phyloP scores from a whole-genome alignment of 2,888 invertebrate genomes.

The Sinelater perroti region DNA sequence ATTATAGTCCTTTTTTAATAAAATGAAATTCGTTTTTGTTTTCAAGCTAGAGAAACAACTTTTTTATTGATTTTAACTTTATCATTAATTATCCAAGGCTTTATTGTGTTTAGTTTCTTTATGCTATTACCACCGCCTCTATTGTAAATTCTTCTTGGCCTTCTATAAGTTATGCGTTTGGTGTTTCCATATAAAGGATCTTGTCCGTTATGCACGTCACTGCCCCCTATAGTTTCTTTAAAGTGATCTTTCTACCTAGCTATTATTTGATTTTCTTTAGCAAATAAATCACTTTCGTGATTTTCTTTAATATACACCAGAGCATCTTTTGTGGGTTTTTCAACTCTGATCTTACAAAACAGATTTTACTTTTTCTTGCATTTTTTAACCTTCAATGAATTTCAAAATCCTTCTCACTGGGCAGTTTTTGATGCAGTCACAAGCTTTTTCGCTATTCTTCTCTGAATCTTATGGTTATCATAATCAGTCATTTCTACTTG shows the following conservation, averaged over 20 bases:
- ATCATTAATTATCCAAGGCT: not conserved
- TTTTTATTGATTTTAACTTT: not conserved
- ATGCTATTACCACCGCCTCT: not conserved
- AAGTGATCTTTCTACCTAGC: not conserved
- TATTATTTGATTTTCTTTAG: not conserved
- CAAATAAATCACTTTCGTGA: not conserved
- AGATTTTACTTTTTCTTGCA: not conserved
- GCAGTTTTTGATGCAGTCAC: conserved; percentile 3
- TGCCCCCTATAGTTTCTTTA: not conserved
- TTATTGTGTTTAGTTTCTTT: conserved; percentile 2
- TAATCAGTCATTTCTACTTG: conserved; percentile 2
- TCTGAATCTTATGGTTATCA: not conserved
- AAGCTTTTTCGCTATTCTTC: not conserved
- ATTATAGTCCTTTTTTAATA: not conserved
- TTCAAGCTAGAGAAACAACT: not conserved
- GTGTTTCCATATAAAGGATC: not conserved
- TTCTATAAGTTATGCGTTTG: not conserved
- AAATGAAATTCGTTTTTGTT: not conserved
- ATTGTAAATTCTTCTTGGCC: not conserved
- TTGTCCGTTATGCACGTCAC: not conserved
- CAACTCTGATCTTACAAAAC: conserved; percentile 1
- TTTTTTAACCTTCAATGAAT: not conserved
- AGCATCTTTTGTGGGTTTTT: not conserved
- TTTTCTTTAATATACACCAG: not conserved
- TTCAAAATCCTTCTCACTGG: not conserved